Evolutionary conservation across 2,113 vertebrate species (phyloP), one percentile per base, ranked within the genome.

Genomic region (Podilymbus podiceps): DNA sequence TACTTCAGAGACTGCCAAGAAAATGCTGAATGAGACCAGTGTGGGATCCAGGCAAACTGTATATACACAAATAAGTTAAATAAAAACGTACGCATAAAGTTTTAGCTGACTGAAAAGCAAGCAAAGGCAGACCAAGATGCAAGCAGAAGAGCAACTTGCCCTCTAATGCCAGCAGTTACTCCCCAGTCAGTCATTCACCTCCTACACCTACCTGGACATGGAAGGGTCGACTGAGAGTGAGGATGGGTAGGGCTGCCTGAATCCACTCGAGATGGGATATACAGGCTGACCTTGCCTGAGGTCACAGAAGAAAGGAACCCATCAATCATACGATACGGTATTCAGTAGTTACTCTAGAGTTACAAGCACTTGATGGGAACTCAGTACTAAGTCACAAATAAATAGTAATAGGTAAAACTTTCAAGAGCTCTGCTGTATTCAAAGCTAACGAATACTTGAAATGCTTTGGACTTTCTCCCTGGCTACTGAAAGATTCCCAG

Each of bases 241-340:
- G 98, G 98, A 98, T 97, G 98, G 98, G 93, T 98, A 98, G 97
- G 98, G 98, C 69, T 98, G 98, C 98, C 98, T 98, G 98, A 98
- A 98, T 98, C 98, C 98, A 98, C 98, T 97, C 96, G 98, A 97
- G 98, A 98, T 97, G 94, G 98, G 98, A 98, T 98, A 98, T 94
- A 98, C 98, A 98, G 98, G 98, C 98, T 98, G 98, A 98, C 98
- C 98, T 98, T 98, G 98, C 98, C 98, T 98, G 98, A 98, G 98
- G 98, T 98, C 98, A 98, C 98, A 98, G 98, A 98, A 98, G 98
- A 98, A 97, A 98, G 98, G 98, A 98, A 97, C 97, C 98, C 98
- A 97, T 98, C 98, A 98, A 98, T 98, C 95, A 98, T 69, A 92
- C 12, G 77, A 95, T 88, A 97, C 5, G 72, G 93, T 94, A 97